A percentile compares a stretch with the other conserved stretches of the same genome.
These are phyloP conservation scores for Betta splendens DNA, from an alignment of 2,797 vertebrate genomes.

Conservation along the genomic window DNA sequence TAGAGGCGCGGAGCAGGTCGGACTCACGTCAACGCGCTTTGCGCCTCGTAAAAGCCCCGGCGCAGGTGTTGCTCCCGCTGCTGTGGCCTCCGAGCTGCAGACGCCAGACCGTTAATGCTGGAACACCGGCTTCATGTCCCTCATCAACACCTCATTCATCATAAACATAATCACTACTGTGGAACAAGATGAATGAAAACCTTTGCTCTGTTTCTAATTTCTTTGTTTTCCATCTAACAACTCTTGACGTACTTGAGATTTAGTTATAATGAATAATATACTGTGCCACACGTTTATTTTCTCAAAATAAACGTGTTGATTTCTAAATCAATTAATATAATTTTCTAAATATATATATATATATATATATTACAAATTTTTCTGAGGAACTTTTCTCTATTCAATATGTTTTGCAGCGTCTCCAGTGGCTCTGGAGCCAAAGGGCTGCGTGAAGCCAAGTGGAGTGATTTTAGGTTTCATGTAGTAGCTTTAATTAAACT, in stretches of 20 bases:
- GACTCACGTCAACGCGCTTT: conserved; percentile 1
- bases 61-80: not conserved
- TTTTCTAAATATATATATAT: too few species aligned
- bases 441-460: too few species aligned
- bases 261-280: too few species aligned
- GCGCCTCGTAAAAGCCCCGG: not conserved
- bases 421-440: too few species aligned
- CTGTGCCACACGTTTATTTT: too few species aligned
- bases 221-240: not conserved
- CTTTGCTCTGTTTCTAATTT: not conserved
- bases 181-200: not conserved
- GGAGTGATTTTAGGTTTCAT: too few species aligned
- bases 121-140: conserved; percentile 26
- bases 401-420: too few species aligned
- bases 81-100: conserved; percentile 3
- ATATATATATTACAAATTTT: too few species aligned
- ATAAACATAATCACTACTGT: conserved; percentile 44
- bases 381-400: too few species aligned
- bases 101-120: not conserved
- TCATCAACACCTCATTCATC: conserved; percentile 46
- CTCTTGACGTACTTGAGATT: not conserved
- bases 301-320: too few species aligned
- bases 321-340: too few species aligned
- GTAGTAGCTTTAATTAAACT: not conserved
- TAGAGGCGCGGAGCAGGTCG: not conserved